Conservation (phyloP, 2,113 vertebrate species). For the Sinocyclocheilus rhinocerous region DNA sequence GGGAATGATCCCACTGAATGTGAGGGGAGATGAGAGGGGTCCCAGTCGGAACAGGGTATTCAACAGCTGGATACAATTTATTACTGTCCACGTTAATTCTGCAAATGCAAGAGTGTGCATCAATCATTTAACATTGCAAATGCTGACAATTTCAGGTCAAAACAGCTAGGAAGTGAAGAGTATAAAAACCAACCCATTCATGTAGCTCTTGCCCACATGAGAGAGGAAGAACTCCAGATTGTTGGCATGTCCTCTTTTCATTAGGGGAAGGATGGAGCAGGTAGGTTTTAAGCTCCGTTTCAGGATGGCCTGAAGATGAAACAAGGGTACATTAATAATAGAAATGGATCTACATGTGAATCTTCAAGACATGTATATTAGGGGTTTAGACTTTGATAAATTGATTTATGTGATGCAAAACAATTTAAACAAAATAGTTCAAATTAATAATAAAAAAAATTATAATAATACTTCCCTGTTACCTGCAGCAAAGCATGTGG, state of each 20-base stretch:
- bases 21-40: constrained; percentile 90
- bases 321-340: background rate
- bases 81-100: constrained; percentile 84
- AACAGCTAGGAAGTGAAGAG: background rate
- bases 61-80: constrained; percentile 75
- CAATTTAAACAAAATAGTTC: too few relatives aligned
- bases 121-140: background rate
- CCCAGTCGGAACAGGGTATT: constrained; percentile 86
- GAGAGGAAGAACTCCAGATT: constrained; percentile 92
- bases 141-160: background rate
- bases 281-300: constrained; percentile 85
- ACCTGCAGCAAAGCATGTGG: constrained; percentile 95
- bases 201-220: constrained; percentile 84
- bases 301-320: constrained; percentile 82
- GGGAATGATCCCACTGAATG: constrained; percentile 91
- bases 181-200: constrained; percentile 81
- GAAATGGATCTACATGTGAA: background rate
- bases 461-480: background rate
- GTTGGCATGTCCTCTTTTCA: constrained; percentile 88
- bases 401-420: too few relatives aligned
- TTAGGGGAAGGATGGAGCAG: constrained; percentile 86
- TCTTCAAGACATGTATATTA: background rate
- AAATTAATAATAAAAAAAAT: too few relatives aligned
- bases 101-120: background rate
- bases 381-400: background rate